Evolutionary conservation across 2,888 invertebrate genomes (phyloP), one percentile per base, ranked within the genome.

Genomic region (Drymonia ruficornis): DNA sequence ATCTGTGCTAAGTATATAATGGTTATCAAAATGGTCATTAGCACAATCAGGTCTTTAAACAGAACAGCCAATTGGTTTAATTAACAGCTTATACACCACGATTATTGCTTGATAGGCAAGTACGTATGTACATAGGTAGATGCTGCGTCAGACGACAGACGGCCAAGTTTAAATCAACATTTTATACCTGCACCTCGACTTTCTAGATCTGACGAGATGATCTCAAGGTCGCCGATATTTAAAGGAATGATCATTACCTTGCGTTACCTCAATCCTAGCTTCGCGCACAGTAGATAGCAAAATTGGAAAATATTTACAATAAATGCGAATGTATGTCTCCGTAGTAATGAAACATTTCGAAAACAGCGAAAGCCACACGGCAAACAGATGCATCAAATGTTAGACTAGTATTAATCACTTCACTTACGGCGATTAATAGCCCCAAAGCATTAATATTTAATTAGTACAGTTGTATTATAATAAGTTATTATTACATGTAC

Each of bases 291-390:
- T 44, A 65, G 59, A 63, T 53, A 67, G 64, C 59, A 61, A 58
- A 65, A 52, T 67, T 62, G 61, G 60, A 66, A 73, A 70, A 65
- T 74, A 73, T 74, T 78, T 74, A 77, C 70, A 74, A 74, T 61
- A 69, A 72, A 63, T 69, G 59, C 62, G 65, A 74, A 55, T 64
- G 61, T 65, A 57, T 64, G 57, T 65, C 59, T 58, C 54, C 64
- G 59, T 62, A 50, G 68, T 66, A 64, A 62, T 72, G 65, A 72
- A 71, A 73, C 78, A 79, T 83, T 72, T 80, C 79, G 69, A 56
- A 63, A 67, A 66, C 67, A 67, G 55, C 70, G 63, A 54, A 65
- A 63, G 53, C 54, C 59, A 57, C 64, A 65, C 50, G 38, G 16
- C 16, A 59, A 55, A 55, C 58, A 49, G 45, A 55, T 54, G 47